These are phyloP conservation scores for Bucco capensis DNA, from an alignment of 2,113 vertebrate species.

Conservation along the genomic window DNA sequence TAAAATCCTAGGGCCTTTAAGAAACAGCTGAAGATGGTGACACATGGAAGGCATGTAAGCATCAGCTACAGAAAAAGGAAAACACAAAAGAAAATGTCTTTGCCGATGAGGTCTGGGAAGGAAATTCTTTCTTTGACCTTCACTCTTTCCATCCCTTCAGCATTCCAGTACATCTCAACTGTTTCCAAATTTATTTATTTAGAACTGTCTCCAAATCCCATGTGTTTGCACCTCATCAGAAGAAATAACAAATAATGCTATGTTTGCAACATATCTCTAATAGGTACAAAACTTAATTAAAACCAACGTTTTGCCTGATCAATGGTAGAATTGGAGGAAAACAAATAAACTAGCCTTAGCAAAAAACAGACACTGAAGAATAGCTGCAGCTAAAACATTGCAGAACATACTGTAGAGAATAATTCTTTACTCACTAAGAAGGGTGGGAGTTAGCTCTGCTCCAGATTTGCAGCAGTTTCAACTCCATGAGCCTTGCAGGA, in stretches of 20 bases:
- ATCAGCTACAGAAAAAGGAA: background rate
- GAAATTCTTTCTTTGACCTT: background rate
- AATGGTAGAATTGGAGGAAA: background rate
- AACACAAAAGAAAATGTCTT: background rate
- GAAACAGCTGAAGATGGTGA: background rate
- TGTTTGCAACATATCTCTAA: background rate
- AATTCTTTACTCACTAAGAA: background rate
- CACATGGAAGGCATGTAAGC: background rate
- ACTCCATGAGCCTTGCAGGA: background rate
- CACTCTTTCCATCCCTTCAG: background rate
- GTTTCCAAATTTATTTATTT: background rate
- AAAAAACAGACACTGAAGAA: background rate
- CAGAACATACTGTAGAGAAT: background rate
- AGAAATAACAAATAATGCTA: background rate
- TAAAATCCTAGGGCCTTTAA: background rate
- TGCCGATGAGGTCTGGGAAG: background rate
- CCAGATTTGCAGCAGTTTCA: background rate
- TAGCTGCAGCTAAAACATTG: background rate
- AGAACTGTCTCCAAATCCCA: background rate
- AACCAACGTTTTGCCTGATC: background rate
- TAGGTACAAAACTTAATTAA: background rate
- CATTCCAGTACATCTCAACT: background rate
- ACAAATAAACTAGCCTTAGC: background rate
- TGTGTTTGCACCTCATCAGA: background rate
- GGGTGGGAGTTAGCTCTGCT: background rate